Evolutionary conservation across 2,113 vertebrate genomes (phyloP).

Genomic region (Stomatorhinus ivindoensis): DNA sequence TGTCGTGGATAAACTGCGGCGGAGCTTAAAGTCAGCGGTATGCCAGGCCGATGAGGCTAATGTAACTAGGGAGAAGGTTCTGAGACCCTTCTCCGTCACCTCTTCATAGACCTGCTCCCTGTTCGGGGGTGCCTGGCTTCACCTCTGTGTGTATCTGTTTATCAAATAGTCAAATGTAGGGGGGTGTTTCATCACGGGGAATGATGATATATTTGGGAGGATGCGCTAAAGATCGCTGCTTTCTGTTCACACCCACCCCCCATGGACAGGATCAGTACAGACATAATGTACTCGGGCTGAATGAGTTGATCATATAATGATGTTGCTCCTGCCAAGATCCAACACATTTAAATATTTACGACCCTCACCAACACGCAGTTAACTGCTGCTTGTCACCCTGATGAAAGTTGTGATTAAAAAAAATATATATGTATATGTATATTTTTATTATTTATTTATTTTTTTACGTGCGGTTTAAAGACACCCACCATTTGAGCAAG

Average conservation of each 20-base stretch:
- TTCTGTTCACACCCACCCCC: background rate
- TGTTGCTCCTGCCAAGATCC: background rate
- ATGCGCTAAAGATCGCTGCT: background rate
- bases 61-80: background rate
- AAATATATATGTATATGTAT: background rate
- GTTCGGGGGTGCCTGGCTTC: background rate
- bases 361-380: background rate
- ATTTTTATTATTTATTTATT: background rate
- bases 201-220: background rate
- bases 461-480: background rate
- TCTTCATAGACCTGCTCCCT: background rate
- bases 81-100: background rate
- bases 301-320: background rate
- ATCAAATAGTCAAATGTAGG: background rate
- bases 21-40: background rate
- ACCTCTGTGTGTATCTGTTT: background rate
- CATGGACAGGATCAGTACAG: conserved; percentile 1
- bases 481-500: background rate
- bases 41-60: background rate
- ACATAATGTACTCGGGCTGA: background rate
- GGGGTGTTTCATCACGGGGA: background rate
- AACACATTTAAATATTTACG: background rate
- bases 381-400: background rate
- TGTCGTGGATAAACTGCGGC: background rate
- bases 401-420: background rate